phyloP scores from a whole-genome alignment of 2,113 vertebrate genomes.

The Callithrix jacchus region DNA sequence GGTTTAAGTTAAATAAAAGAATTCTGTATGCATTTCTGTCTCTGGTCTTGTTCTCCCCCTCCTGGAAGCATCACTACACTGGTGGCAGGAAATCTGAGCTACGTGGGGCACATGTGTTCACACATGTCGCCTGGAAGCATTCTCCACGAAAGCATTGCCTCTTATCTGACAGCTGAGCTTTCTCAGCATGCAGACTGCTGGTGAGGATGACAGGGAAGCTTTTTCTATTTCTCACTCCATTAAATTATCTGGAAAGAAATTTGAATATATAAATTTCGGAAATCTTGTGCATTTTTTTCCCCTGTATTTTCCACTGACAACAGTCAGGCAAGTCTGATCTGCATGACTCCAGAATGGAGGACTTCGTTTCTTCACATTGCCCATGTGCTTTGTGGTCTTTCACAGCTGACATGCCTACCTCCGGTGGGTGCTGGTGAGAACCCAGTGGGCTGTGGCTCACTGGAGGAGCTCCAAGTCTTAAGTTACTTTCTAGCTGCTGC shows the following conservation, averaged over 20 bases:
- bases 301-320: background rate
- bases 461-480: rapidly evolving
- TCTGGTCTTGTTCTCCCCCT: slow-evolving; percentile 34
- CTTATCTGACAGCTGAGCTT: background rate
- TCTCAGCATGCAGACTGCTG: background rate
- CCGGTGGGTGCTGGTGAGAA: background rate
- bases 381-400: background rate
- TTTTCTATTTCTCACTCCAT: background rate
- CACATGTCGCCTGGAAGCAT: background rate
- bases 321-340: background rate
- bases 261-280: background rate
- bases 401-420: background rate
- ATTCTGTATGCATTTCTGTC: slow-evolving; percentile 88
- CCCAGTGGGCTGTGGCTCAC: rapidly evolving
- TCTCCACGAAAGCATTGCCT: background rate
- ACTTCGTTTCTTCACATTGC: background rate
- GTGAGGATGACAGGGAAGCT: background rate
- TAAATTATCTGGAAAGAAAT: background rate
- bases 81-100: background rate
- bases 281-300: background rate
- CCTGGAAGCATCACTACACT: background rate
- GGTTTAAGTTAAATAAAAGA: slow-evolving; percentile 93
- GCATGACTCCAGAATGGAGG: background rate
- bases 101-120: background rate
- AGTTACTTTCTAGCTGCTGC: no score